phyloP scores from a whole-genome alignment of 1,140 invertebrate genomes.

The Drosophila leontia region DNA sequence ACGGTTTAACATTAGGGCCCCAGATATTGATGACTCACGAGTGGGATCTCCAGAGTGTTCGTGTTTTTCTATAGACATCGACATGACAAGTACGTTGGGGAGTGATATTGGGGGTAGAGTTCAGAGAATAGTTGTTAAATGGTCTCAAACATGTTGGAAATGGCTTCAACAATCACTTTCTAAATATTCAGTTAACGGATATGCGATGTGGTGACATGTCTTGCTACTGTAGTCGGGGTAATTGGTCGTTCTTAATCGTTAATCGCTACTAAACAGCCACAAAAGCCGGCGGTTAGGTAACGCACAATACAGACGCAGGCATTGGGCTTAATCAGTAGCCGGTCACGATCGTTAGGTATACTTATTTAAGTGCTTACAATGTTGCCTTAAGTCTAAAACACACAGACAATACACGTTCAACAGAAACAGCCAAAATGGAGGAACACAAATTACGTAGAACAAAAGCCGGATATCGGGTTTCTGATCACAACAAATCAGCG shows the following conservation, averaged over 20 bases:
- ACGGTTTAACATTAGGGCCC: slow-evolving; percentile 24
- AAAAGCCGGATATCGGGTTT: slow-evolving; percentile 42
- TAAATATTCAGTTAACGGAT: slow-evolving; percentile 78
- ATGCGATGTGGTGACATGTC: slow-evolving; percentile 39
- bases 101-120: slow-evolving; percentile 21
- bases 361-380: slow-evolving; percentile 12
- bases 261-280: slow-evolving; percentile 11
- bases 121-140: slow-evolving; percentile 48
- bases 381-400: slow-evolving; percentile 46
- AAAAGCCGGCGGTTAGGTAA: slow-evolving; percentile 16
- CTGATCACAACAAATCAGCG: slow-evolving; percentile 31
- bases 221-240: slow-evolving; percentile 18
- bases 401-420: slow-evolving; percentile 35
- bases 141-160: slow-evolving; percentile 37
- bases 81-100: slow-evolving; percentile 50
- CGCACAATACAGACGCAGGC: slow-evolving; percentile 53
- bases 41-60: slow-evolving; percentile 74
- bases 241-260: slow-evolving; percentile 9
- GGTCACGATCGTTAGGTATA: slow-evolving; percentile 14
- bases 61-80: slow-evolving; percentile 76
- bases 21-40: slow-evolving; percentile 73
- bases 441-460: slow-evolving; percentile 44
- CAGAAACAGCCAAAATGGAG: slow-evolving; percentile 5
- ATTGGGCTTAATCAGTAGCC: slow-evolving; percentile 43
- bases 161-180: slow-evolving; percentile 57